Evolutionary conservation across 2,888 invertebrate species (phyloP).

Genomic region (Lymantria dispar): DNA sequence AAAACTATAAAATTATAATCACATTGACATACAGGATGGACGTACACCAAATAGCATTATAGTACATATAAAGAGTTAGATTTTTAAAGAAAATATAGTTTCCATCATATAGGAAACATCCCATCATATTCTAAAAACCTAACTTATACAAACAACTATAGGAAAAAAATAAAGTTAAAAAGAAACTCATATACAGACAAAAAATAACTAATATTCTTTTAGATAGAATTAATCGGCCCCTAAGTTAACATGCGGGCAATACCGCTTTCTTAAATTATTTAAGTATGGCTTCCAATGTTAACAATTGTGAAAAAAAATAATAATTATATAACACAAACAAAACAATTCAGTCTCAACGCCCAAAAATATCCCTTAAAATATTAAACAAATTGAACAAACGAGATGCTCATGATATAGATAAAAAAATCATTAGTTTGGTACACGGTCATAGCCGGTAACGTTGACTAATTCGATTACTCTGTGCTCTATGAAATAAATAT

Average conservation of each 20-base stretch:
- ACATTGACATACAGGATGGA: constrained; percentile 81
- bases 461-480: neutral
- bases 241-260: constrained; percentile 47
- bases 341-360: constrained; percentile 82
- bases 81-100: constrained; percentile 44
- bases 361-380: constrained; percentile 60
- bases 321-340: constrained; percentile 78
- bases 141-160: constrained; percentile 76
- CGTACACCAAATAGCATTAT: constrained; percentile 79
- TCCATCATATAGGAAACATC: constrained; percentile 59
- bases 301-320: constrained; percentile 69
- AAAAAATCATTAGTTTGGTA: constrained; percentile 4
- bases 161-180: constrained; percentile 53
- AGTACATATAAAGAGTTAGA: constrained; percentile 73
- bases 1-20: constrained; percentile 69
- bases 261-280: constrained; percentile 49
- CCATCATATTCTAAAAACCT: constrained; percentile 62
- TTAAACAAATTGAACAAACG: constrained; percentile 51
- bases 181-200: constrained; percentile 81
- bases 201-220: constrained; percentile 65
- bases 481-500: neutral
- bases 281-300: constrained; percentile 47
- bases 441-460: neutral
- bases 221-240: constrained; percentile 57
- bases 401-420: constrained; percentile 7